A percentile compares a stretch with the other conserved stretches of the same genome.
phyloP scores from a whole-genome alignment of 1,140 invertebrate species.

The Tetragnatha versicolor region DNA sequence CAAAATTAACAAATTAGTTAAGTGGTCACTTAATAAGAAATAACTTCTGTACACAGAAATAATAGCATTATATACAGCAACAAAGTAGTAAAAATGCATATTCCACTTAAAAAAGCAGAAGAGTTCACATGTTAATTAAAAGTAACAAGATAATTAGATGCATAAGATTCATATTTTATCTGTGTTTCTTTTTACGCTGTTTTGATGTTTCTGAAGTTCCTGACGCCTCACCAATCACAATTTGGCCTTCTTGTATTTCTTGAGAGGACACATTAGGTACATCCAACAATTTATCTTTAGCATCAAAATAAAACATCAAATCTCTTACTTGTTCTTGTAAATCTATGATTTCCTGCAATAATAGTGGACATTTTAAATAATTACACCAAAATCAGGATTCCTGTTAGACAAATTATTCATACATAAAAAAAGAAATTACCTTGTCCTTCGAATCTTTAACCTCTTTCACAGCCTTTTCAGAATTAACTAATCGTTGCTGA shows the following conservation, averaged over 20 bases:
- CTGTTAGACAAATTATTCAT: not conserved
- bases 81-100: too few relatives aligned
- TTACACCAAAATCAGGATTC: not conserved
- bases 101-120: too few relatives aligned
- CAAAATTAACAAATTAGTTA: too few relatives aligned
- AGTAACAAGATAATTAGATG: too few relatives aligned
- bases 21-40: too few relatives aligned
- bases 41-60: too few relatives aligned
- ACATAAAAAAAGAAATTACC: constrained; percentile 58
- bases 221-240: constrained; percentile 66
- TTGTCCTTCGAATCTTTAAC: constrained; percentile 70
- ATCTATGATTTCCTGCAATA: constrained; percentile 75
- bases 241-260: constrained; percentile 75
- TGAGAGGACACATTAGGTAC: constrained; percentile 65
- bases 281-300: constrained; percentile 71
- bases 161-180: not conserved
- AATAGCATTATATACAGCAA: too few relatives aligned
- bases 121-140: too few relatives aligned
- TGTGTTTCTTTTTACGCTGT: constrained; percentile 30
- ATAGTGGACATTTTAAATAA: constrained; percentile 26
- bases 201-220: constrained; percentile 32
- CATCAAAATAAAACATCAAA: constrained; percentile 95
- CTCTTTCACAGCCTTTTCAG: constrained; percentile 72
- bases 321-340: constrained; percentile 91
- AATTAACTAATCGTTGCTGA: constrained; percentile 73